These are phyloP conservation scores for Muscicapa adusta DNA, from an alignment of 2,113 vertebrate genomes.

Conservation along the genomic window DNA sequence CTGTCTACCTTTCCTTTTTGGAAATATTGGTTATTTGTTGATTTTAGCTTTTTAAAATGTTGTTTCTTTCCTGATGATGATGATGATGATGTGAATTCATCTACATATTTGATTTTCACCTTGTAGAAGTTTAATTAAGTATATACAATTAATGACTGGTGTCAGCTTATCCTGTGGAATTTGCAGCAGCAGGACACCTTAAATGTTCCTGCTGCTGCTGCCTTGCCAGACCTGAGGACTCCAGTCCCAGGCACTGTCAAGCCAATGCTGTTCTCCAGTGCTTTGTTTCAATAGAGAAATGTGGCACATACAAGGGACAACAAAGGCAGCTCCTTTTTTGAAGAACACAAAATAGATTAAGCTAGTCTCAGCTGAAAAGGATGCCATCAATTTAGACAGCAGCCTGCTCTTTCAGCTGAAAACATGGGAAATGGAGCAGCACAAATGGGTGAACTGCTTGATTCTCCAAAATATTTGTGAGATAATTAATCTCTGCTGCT, in stretches of 20 bases:
- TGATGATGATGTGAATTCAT: background rate
- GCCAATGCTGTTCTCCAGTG: conserved; percentile 25
- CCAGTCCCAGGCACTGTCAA: background rate
- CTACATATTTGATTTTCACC: background rate
- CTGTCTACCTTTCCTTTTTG: background rate
- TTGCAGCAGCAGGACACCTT: background rate
- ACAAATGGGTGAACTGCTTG: conserved; percentile 57
- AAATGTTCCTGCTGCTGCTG: background rate
- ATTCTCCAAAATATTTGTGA: conserved; percentile 57
- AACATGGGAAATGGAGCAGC: conserved; percentile 57
- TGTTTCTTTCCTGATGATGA: background rate
- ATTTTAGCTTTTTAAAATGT: background rate
- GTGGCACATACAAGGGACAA: background rate
- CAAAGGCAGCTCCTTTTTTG: conserved; percentile 36
- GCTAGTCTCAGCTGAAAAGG: conserved; percentile 58
- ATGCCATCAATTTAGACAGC: conserved; percentile 60
- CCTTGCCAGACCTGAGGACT: conserved; percentile 40
- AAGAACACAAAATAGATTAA: conserved; percentile 55
- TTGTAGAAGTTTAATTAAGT: background rate
- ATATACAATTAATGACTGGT: background rate
- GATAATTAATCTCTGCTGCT: conserved; percentile 65
- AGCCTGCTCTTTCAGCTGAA: conserved; percentile 58
- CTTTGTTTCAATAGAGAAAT: conserved; percentile 42
- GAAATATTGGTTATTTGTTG: background rate
- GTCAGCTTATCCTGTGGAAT: background rate